Evolutionary conservation across 2,797 vertebrate species (phyloP).

Genomic region (Peromyscus eremicus): DNA sequence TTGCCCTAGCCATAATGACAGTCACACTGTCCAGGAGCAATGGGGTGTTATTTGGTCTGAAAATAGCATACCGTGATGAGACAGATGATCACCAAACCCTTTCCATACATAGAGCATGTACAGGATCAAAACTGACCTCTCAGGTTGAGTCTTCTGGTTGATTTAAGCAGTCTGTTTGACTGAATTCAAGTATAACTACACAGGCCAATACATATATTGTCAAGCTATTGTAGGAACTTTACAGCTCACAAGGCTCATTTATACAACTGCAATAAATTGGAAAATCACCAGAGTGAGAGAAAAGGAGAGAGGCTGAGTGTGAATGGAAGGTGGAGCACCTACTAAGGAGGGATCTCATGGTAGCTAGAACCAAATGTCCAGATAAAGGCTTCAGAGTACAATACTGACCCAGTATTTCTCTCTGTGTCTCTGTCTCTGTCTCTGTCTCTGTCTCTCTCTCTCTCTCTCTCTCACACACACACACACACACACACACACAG

Average conservation of each 20-base stretch:
- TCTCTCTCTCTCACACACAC: background rate
- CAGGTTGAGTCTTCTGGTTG: background rate
- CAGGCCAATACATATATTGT: background rate
- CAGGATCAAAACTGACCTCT: accelerated
- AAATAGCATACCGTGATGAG: background rate
- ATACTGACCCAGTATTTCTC: no score
- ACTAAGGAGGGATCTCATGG: background rate
- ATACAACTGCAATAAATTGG: background rate
- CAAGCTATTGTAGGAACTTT: background rate
- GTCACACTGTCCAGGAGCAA: background rate
- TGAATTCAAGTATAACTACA: background rate
- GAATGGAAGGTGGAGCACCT: background rate
- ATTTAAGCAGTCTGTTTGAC: background rate
- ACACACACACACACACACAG: background rate
- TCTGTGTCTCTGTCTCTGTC: no score
- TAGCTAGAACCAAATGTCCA: background rate
- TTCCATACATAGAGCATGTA: background rate
- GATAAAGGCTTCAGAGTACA: background rate
- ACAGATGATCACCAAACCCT: background rate
- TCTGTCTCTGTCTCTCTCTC: no score
- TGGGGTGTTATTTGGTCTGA: background rate
- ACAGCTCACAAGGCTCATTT: background rate
- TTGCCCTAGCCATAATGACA: background rate
- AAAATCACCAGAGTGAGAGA: background rate
- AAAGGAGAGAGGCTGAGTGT: background rate